A percentile compares a stretch with the other conserved stretches of the same genome.
phyloP scores from a whole-genome alignment of 2,888 invertebrate species.

The Agrochola lota region DNA sequence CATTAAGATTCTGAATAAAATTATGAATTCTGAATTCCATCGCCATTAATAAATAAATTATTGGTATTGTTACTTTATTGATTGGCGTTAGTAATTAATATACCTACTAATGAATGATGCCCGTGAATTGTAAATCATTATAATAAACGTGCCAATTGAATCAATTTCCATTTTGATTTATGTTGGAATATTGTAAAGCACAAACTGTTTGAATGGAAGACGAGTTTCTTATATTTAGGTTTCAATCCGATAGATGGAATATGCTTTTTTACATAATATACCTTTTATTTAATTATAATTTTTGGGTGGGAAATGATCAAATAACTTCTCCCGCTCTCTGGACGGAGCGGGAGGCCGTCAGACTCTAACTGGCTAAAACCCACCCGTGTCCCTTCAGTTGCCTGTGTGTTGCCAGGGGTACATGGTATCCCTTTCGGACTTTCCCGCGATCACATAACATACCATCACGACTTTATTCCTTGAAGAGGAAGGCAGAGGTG shows the following conservation, averaged over 20 bases:
- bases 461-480: background rate
- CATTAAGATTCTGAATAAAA: conserved; percentile 10
- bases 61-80: conserved; percentile 17
- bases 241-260: too few species aligned
- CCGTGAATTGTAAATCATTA: conserved; percentile 17
- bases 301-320: too few species aligned
- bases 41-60: conserved; percentile 13
- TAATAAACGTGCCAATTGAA: conserved; percentile 19
- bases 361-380: too few species aligned
- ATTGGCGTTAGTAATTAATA: conserved; percentile 27
- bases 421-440: too few species aligned
- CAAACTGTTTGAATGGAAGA: conserved; percentile 5
- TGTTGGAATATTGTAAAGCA: background rate
- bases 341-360: too few species aligned
- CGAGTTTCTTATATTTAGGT: too few species aligned
- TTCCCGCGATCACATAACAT: too few species aligned
- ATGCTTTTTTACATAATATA: too few species aligned
- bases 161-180: conserved; percentile 27
- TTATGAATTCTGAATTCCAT: conserved; percentile 22
- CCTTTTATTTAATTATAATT: too few species aligned
- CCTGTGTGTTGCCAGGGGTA: too few species aligned
- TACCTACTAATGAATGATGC: background rate
- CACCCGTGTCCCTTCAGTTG: too few species aligned
- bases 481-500: background rate
- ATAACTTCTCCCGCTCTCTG: too few species aligned